A percentile compares a stretch with the other conserved stretches of the same genome.
phyloP scores from a whole-genome alignment of 2,888 invertebrate genomes.

The Operophtera brumata region DNA sequence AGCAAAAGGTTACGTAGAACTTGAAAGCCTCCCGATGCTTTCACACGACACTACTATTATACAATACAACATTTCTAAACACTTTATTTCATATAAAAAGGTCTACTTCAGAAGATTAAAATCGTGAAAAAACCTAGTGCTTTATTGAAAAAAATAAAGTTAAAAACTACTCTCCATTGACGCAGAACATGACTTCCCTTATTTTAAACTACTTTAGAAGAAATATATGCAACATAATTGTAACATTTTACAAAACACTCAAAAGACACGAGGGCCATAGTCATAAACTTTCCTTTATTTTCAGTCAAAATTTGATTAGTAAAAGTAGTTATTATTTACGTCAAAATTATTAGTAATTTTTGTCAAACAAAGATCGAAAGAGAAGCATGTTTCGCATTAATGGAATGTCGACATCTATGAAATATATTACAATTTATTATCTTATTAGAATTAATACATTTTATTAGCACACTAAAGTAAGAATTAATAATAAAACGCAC shows the following conservation, averaged over 20 bases:
- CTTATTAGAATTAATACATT: slow-evolving; percentile 74
- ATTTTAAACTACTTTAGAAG: slow-evolving; percentile 12
- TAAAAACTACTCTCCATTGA: slow-evolving; percentile 68
- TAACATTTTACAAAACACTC: slow-evolving; percentile 1
- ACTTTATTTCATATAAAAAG: slow-evolving; percentile 9
- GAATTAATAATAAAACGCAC: slow-evolving; percentile 68
- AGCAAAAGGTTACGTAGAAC: slow-evolving; percentile 62
- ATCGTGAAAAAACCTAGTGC: slow-evolving; percentile 64
- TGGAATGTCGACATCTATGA: slow-evolving; percentile 72
- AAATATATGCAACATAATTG: not conserved
- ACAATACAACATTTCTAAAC: slow-evolving; percentile 5
- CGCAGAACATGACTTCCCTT: slow-evolving; percentile 69
- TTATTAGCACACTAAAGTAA: slow-evolving; percentile 79
- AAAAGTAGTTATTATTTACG: slow-evolving; percentile 8
- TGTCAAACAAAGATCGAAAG: slow-evolving; percentile 38
- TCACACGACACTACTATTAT: slow-evolving; percentile 2
- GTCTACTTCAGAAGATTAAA: slow-evolving; percentile 24
- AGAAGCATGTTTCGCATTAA: slow-evolving; percentile 75
- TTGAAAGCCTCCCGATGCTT: slow-evolving; percentile 17
- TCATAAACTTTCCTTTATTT: slow-evolving; percentile 17
- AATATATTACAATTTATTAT: slow-evolving; percentile 74
- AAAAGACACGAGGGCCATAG: slow-evolving; percentile 3
- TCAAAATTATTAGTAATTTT: slow-evolving; percentile 17
- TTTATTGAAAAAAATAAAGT: slow-evolving; percentile 64
- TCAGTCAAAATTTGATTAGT: slow-evolving; percentile 23